Evolutionary conservation across 2,113 vertebrate genomes (phyloP).

Genomic region (Cebus imitator): DNA sequence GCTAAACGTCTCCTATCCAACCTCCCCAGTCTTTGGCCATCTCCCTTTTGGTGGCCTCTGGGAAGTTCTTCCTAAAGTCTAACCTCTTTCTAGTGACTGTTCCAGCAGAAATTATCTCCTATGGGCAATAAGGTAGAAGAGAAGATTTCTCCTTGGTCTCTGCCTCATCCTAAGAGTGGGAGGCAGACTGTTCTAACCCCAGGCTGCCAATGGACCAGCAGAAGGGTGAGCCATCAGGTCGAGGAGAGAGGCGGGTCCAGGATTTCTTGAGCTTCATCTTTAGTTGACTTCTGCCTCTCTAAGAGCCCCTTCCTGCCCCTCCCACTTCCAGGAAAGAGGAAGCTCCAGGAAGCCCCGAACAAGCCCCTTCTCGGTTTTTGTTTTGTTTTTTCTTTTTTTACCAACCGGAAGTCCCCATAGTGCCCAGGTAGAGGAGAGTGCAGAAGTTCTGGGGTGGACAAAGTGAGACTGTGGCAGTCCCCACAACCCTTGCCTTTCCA

Average conservation of each 20-base stretch:
- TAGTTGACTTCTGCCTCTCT: neutral
- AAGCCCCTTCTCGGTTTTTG: neutral
- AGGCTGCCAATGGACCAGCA: neutral
- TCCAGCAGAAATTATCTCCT: neutral
- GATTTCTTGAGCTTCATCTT: neutral
- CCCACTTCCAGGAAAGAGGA: neutral
- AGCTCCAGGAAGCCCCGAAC: neutral
- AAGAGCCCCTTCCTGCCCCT: neutral
- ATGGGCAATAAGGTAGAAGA: neutral
- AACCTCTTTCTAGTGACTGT: neutral
- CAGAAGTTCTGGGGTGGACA: neutral
- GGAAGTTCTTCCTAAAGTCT: constrained; percentile 48
- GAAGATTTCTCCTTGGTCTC: neutral
- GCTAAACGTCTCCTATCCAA: neutral
- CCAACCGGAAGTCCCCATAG: neutral
- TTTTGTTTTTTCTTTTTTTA: neutral
- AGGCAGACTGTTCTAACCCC: neutral
- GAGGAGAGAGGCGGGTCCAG: neutral
- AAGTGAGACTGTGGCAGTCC: neutral
- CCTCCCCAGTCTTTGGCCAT: neutral
- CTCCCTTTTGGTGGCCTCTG: neutral
- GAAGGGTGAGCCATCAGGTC: neutral
- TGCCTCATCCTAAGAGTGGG: neutral
- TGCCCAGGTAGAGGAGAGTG: neutral
- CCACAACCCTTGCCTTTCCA: neutral